A percentile compares a stretch with the other conserved stretches of the same genome.
Evolutionary conservation across 2,113 vertebrate genomes (phyloP).

Genomic region (Castor canadensis): DNA sequence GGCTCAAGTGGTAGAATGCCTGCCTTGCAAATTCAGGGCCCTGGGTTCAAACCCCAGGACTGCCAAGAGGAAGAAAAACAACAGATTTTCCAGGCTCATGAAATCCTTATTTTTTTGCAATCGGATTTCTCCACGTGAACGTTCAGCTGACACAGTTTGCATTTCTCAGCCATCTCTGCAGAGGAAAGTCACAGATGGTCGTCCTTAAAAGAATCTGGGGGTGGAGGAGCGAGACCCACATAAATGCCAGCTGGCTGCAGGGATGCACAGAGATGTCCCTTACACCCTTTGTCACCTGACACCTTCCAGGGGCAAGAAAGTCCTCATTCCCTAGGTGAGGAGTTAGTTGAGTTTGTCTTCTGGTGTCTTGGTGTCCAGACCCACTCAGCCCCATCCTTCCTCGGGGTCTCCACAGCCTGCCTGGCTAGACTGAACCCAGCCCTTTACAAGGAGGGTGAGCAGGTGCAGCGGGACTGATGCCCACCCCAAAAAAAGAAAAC

Average conservation of each 20-base stretch:
- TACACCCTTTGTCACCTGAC: background rate
- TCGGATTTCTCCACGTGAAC: background rate
- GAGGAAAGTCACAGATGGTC: background rate
- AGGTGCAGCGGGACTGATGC: background rate
- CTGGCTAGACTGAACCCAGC: background rate
- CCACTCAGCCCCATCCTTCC: background rate
- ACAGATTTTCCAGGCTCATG: too few relatives aligned
- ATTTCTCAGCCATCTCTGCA: background rate
- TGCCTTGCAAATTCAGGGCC: too few relatives aligned
- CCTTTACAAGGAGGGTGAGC: background rate
- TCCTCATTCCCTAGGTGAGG: background rate
- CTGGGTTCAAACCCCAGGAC: too few relatives aligned
- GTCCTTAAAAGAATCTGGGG: background rate
- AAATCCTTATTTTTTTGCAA: too few relatives aligned
- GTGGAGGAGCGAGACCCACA: rapidly evolving
- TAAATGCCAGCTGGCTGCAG: background rate
- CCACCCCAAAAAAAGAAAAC: background rate
- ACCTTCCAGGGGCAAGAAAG: background rate
- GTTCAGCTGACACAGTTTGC: background rate
- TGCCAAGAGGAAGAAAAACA: too few relatives aligned
- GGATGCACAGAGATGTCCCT: background rate
- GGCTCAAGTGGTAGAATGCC: too few relatives aligned
- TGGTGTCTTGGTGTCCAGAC: background rate
- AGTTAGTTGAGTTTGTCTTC: background rate
- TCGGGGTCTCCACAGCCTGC: background rate